Percentiles rank a stretch among this genome's conserved stretches.
phyloP scores from a whole-genome alignment of 2,888 invertebrate species.

The Fragum sueziense region DNA sequence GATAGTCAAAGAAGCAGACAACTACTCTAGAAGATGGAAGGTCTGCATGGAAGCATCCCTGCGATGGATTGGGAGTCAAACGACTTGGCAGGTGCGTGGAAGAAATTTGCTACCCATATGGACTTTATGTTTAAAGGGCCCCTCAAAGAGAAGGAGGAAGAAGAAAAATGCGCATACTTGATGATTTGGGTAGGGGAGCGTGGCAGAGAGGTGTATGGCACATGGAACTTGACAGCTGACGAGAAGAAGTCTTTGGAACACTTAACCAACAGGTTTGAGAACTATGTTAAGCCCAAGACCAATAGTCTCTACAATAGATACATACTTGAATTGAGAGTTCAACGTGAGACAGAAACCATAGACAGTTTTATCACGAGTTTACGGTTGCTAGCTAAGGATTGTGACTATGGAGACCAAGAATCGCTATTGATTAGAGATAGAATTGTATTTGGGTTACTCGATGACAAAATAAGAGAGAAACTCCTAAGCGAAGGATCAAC shows the following conservation, averaged over 20 bases:
- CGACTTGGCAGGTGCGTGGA: conserved; percentile 43
- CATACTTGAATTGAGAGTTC: conserved; percentile 48
- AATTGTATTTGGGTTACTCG: conserved; percentile 46
- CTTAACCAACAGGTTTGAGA: conserved; percentile 29
- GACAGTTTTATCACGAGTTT: conserved; percentile 51
- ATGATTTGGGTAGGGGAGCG: conserved; percentile 40
- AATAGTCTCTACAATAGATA: conserved; percentile 48
- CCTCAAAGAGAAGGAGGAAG: conserved; percentile 34
- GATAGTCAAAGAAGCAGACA: too few species aligned
- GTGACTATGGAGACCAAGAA: conserved; percentile 34
- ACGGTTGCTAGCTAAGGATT: conserved; percentile 47
- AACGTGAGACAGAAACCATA: conserved; percentile 27
- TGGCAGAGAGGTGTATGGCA: conserved; percentile 40
- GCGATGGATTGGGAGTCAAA: conserved; percentile 36
- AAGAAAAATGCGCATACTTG: conserved; percentile 47
- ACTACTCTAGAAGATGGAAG: neutral
- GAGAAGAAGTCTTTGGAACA: conserved; percentile 32
- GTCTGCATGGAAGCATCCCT: conserved; percentile 26
- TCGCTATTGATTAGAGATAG: conserved; percentile 52
- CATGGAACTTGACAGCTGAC: conserved; percentile 41
- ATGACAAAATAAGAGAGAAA: conserved; percentile 49
- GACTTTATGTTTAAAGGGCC: conserved; percentile 58
- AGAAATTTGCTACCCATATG: conserved; percentile 37
- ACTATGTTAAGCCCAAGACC: conserved; percentile 39
- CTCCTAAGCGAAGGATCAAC: conserved; percentile 44